Evolutionary conservation across 2,797 vertebrate genomes (phyloP).

Genomic region (Amniataba percoides): DNA sequence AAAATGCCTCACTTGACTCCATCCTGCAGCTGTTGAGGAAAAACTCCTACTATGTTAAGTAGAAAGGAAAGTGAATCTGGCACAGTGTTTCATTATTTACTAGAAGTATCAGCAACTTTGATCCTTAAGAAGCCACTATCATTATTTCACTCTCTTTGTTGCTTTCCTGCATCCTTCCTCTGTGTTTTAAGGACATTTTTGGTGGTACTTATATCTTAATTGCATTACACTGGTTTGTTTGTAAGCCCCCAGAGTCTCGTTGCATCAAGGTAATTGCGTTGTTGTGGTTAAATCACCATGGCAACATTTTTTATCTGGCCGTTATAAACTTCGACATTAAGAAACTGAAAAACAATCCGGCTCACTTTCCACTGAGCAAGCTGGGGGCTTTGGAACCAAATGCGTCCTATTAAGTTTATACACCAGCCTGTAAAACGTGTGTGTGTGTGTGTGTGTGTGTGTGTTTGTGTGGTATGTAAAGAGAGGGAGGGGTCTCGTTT

Average conservation of each 20-base stretch:
- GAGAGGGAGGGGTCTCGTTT: constrained; percentile 77
- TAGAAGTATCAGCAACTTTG: constrained; percentile 62
- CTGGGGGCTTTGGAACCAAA: constrained; percentile 81
- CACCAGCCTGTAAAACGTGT: constrained; percentile 78
- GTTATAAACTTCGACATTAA: constrained; percentile 81
- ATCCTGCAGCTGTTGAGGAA: constrained; percentile 31
- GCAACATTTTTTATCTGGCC: constrained; percentile 78
- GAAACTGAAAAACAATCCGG: constrained; percentile 81
- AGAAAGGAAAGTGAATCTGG: constrained; percentile 47
- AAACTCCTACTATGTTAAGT: constrained; percentile 4
- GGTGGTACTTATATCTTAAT: constrained; percentile 78
- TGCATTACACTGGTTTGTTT: constrained; percentile 78
- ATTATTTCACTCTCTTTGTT: constrained; percentile 65
- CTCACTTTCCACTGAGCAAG: constrained; percentile 79
- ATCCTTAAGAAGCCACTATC: constrained; percentile 58
- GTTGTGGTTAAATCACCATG: constrained; percentile 83
- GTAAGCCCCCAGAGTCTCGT: constrained; percentile 73
- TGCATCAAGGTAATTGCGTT: constrained; percentile 81
- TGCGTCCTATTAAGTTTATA: constrained; percentile 82
- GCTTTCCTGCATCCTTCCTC: constrained; percentile 60
- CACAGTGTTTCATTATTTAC: constrained; percentile 52
- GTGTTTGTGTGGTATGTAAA: constrained; percentile 71
- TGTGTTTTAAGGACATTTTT: constrained; percentile 70
- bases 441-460: constrained; percentile 54
- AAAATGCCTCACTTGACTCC: constrained; percentile 35